These are phyloP conservation scores for Pogonocherus hispidulus DNA, from an alignment of 2,888 invertebrate species.

Conservation along the genomic window DNA sequence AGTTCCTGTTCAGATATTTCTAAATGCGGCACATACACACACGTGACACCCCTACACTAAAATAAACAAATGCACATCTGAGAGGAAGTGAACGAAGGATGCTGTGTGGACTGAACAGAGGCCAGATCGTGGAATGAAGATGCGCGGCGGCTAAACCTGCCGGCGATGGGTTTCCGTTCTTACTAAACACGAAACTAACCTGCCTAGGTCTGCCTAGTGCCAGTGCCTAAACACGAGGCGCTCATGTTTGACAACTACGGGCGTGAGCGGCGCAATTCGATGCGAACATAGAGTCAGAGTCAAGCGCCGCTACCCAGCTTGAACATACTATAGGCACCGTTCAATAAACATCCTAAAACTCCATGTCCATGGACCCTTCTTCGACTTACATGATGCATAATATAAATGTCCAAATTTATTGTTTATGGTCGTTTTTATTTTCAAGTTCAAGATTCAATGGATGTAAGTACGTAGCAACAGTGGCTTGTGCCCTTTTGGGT, in stretches of 20 bases:
- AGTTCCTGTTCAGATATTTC: slow-evolving; percentile 33
- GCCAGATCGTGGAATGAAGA: slow-evolving; percentile 19
- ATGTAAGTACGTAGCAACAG: too few relatives aligned
- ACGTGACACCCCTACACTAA: slow-evolving; percentile 34
- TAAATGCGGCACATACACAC: slow-evolving; percentile 37
- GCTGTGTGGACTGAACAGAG: slow-evolving; percentile 27
- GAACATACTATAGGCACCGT: too few relatives aligned
- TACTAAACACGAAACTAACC: slow-evolving; percentile 34
- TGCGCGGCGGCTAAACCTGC: slow-evolving; percentile 31
- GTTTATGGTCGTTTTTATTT: too few relatives aligned
- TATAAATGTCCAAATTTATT: too few relatives aligned
- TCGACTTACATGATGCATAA: too few relatives aligned
- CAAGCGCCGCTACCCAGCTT: neutral
- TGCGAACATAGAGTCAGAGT: slow-evolving; percentile 3
- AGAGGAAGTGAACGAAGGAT: slow-evolving; percentile 30
- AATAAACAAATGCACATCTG: slow-evolving; percentile 37
- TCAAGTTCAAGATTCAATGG: too few relatives aligned
- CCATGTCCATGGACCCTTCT: too few relatives aligned
- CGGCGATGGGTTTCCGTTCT: slow-evolving; percentile 32
- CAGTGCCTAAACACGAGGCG: slow-evolving; percentile 30
- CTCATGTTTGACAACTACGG: slow-evolving; percentile 23
- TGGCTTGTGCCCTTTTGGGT: too few relatives aligned
- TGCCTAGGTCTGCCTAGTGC: too few relatives aligned
- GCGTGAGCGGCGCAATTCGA: neutral
- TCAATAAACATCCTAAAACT: too few relatives aligned